Conservation (phyloP, 2,797 vertebrate genomes). For the Phoeniculus purpureus region DNA sequence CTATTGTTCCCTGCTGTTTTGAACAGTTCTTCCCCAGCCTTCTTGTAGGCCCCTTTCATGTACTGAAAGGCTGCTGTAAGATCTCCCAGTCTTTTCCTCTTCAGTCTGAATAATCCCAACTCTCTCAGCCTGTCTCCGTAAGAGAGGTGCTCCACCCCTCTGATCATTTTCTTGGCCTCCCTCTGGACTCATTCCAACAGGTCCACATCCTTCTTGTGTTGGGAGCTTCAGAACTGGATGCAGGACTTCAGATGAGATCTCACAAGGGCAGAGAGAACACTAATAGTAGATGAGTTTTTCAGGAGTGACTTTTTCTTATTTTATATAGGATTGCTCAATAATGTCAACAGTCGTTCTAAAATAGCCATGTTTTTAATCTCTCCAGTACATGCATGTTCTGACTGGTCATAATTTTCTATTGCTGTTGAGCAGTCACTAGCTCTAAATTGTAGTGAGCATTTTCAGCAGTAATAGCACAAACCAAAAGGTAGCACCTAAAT, state of each 20-base stretch:
- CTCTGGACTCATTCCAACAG: too few species aligned
- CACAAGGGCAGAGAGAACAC: not conserved
- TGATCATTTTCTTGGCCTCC: too few species aligned
- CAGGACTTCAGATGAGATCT: not conserved
- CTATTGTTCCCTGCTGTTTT: too few species aligned
- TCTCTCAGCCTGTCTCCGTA: too few species aligned
- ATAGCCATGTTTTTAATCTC: not conserved
- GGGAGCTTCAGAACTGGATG: too few species aligned
- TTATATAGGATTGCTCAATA: not conserved
- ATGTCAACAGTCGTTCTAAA: not conserved
- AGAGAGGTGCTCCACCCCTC: too few species aligned
- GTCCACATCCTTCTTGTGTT: too few species aligned
- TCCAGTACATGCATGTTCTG: not conserved
- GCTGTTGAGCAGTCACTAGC: not conserved
- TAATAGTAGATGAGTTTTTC: not conserved
- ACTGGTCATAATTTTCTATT: not conserved
- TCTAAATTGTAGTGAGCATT: not conserved
- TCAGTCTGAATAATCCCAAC: too few species aligned
- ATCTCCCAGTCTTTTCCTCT: too few species aligned
- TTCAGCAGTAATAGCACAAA: not conserved
- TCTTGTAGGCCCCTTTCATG: too few species aligned
- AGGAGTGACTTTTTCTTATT: not conserved
- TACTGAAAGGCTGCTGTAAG: too few species aligned
- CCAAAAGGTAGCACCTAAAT: not conserved
- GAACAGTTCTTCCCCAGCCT: too few species aligned